Base-by-base conservation (phyloP, 2,113 vertebrate genomes). In the Crocuta crocuta region DNA sequence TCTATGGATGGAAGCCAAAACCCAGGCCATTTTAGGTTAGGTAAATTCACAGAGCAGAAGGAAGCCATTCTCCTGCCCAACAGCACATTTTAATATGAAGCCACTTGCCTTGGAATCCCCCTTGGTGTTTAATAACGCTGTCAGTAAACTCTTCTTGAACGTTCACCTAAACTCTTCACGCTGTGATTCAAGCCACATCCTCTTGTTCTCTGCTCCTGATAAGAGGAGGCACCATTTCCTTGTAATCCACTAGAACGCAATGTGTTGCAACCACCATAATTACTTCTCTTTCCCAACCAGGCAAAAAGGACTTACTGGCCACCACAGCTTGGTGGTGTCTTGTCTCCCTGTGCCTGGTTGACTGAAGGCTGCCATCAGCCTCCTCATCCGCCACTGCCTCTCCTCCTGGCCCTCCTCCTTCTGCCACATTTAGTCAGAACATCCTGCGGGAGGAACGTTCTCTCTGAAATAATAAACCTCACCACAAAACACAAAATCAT, bases 341-440 rank as follows among this genome's bases (percentile, higher is more conserved):
- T 3, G 15, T 43, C 43, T 50, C 28, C 24, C 50, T 33, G 13
- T 39, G 23, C 63, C 3, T 3, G 24, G 7, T 16, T 11, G 39
- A n/a, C 66, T 16, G 2, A 0, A 35, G 76, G 10, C 73, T 11
- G 4, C 16, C 16, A 0, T 11, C 83, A 2, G 13, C 87, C n/a
- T 0, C 21, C 2, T 55, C 48, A 8, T 10, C 0, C 0, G 63
- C 58, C 78, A 1, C 17, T 7, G 33, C 68, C 7, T 3, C 63
- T 39, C 58, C 61, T 26, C n/a, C 24, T 7, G 24, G 11, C 28
- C 63, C 53, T 28, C 65, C 26, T n/a, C 13, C 17, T 19, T 43
- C 39, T 0, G 23, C 66, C 82, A n/a, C 21, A 3, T 78, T 28
- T 33, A 33, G 70, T 83, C 80, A 91, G 81, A 63, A 11, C 0